Evolutionary conservation across 2,113 vertebrate species (phyloP), one percentile per base, ranked within the genome.

Genomic region (Eidolon helvum): DNA sequence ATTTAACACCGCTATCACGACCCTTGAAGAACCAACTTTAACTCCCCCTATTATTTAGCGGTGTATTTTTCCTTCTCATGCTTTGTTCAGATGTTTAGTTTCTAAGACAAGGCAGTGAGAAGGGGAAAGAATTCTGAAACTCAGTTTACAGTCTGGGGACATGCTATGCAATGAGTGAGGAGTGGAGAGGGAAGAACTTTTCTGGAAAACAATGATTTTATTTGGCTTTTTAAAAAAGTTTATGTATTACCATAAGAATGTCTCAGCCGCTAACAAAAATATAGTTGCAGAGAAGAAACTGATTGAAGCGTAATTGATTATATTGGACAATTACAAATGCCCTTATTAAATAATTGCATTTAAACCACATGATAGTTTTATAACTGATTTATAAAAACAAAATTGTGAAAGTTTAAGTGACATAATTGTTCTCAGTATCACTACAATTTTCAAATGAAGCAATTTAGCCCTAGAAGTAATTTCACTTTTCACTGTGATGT

Each of bases 311-410:
- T 97, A 98, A 98, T 95, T 96, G 97, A 98, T 98, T 97, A 97
- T 96, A 94, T 95, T 97, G 96, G 96, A 97, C 97, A 98, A 98
- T 98, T 98, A 97, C 97, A 98, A 98, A 98, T 87, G 69, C 84
- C 94, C 74, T 96, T 98, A 97, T 98, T 98, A 98, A 98, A 97
- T 93, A 53, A 98, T 96, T 98, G 96, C 95, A 97, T 96, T 95
- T 96, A 96, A 93, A 97, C 87, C 97, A 89, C 95, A 96, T 92
- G 97, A 96, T 45, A 84, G 94, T 82, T 96, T 96, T 87, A 96
- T 95, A 98, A 98, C 95, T 15, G 53, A 98, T 98, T 98, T 98
- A 95, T 97, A 91, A 97, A 97, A 97, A 98, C 82, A 97, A 97
- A 97, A 95, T 33, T 94, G 95, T 91, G 97, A 97, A 97, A 55